Percentiles rank a stretch among this genome's conserved stretches.
These are phyloP conservation scores for Caenorhabditis sp. DNA, from an alignment of 2,888 invertebrate genomes.

Conservation along the genomic window DNA sequence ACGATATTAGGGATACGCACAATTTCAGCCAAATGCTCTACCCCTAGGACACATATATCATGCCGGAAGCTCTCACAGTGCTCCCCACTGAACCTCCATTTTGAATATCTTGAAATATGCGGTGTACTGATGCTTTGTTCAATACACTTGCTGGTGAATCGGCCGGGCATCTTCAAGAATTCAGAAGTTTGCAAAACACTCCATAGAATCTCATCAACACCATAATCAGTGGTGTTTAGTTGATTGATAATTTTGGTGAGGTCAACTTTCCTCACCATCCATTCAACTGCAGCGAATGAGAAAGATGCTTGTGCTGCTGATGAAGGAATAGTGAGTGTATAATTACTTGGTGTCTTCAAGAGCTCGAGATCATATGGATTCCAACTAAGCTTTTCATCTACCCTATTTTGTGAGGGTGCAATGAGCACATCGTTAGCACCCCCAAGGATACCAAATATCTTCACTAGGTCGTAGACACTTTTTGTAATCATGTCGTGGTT, in stretches of 20 bases:
- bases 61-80: slow-evolving; percentile 15
- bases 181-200: slow-evolving; percentile 24
- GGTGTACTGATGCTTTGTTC: slow-evolving; percentile 26
- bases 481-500: slow-evolving; percentile 47
- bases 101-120: slow-evolving; percentile 26
- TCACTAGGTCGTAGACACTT: slow-evolving; percentile 38
- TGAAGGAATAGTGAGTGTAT: slow-evolving; percentile 34
- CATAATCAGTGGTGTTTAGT: slow-evolving; percentile 21
- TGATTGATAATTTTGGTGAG: slow-evolving; percentile 23
- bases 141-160: slow-evolving; percentile 42
- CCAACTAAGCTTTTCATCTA: slow-evolving; percentile 26
- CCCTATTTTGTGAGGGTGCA: slow-evolving; percentile 28
- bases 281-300: slow-evolving; percentile 39
- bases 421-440: slow-evolving; percentile 49
- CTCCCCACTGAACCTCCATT: slow-evolving; percentile 38
- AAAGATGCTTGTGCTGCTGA: slow-evolving; percentile 46
- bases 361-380: slow-evolving; percentile 37
- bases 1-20: slow-evolving; percentile 26
- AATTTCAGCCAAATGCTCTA: slow-evolving; percentile 33
- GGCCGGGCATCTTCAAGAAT: slow-evolving; percentile 43
- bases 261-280: slow-evolving; percentile 39
- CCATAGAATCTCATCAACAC: slow-evolving; percentile 36
- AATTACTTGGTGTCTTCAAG: slow-evolving; percentile 11
- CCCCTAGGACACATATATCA: slow-evolving; percentile 38
- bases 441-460: slow-evolving; percentile 33